Percentiles rank a stretch among this genome's conserved stretches.
Conservation (phyloP, 2,113 vertebrate genomes). For the Corapipo altera region DNA sequence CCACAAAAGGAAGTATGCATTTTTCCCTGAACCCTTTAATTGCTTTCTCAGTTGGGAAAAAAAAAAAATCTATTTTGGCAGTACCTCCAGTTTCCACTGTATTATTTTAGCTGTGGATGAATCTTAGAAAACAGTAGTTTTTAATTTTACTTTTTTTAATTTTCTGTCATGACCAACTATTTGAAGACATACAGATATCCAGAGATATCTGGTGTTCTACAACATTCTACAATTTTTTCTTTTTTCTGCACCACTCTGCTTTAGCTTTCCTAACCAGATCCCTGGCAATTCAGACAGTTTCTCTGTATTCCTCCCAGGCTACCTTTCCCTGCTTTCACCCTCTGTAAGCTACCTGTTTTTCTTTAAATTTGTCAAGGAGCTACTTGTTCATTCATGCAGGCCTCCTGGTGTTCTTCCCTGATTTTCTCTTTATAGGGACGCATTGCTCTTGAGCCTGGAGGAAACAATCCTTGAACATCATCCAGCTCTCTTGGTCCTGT, state of each 20-base stretch:
- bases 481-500: background rate
- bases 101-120: background rate
- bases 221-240: background rate
- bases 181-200: background rate
- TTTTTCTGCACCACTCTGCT: background rate
- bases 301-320: background rate
- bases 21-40: background rate
- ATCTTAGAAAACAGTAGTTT: background rate
- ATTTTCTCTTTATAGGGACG: background rate
- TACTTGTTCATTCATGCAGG: background rate
- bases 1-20: background rate
- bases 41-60: background rate
- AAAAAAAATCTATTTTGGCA: background rate
- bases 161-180: background rate
- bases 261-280: background rate
- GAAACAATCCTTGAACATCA: background rate
- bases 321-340: background rate
- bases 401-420: background rate
- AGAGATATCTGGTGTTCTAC: background rate
- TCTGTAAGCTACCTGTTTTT: background rate
- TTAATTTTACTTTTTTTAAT: background rate
- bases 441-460: background rate
- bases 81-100: background rate
- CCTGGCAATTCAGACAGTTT: background rate
- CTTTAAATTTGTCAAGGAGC: background rate